phyloP scores from a whole-genome alignment of 2,113 vertebrate genomes.

The Megaceryle torquata region DNA sequence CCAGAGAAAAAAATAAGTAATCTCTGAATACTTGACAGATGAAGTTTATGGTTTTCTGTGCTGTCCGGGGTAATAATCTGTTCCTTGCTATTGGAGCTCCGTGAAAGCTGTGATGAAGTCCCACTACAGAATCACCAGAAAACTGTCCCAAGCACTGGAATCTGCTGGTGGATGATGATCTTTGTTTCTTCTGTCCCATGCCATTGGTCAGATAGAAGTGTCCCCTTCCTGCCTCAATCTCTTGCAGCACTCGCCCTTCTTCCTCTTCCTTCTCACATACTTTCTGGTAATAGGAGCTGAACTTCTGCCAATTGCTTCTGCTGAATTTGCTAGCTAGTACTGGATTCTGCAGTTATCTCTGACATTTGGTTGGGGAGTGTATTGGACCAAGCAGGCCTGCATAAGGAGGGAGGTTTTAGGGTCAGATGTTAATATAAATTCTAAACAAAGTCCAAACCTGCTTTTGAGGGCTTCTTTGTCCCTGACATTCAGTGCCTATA shows the following conservation, averaged over 20 bases:
- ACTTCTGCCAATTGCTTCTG: not conserved
- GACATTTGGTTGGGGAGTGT: not conserved
- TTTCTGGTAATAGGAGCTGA: not conserved
- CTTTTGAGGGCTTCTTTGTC: not conserved
- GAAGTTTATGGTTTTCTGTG: not conserved
- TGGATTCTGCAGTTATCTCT: not conserved
- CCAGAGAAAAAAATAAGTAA: not conserved
- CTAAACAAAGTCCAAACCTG: not conserved
- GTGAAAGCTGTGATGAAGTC: not conserved
- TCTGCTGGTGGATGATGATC: not conserved
- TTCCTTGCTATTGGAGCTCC: not conserved
- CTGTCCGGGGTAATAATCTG: not conserved
- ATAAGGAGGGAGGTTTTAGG: not conserved
- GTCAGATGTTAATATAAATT: not conserved
- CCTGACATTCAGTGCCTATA: not conserved
- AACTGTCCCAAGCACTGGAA: not conserved
- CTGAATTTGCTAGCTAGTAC: not conserved
- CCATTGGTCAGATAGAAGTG: not conserved
- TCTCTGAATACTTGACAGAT: not conserved
- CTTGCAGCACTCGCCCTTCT: rapidly evolving
- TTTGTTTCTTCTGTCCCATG: not conserved
- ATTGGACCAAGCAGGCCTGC: not conserved
- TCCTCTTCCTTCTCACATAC: not conserved
- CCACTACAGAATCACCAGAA: not conserved
- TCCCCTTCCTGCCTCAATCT: not conserved